phyloP scores from a whole-genome alignment of 2,113 vertebrate species.

The Anoplopoma fimbria region DNA sequence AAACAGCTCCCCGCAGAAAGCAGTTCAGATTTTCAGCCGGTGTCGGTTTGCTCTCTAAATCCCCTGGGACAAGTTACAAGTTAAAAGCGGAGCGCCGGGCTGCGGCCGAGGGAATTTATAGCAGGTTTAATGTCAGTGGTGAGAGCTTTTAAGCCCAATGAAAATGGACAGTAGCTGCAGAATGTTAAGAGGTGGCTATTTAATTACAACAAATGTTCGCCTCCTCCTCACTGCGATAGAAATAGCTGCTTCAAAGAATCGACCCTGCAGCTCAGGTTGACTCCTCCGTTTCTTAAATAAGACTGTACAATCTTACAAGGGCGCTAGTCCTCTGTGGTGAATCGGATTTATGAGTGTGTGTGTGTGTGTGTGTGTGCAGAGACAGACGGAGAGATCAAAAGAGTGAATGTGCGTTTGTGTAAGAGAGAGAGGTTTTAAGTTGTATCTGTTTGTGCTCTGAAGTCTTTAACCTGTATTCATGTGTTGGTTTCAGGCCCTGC shows the following conservation, averaged over 20 bases:
- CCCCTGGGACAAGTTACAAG: constrained; percentile 49
- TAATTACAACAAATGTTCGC: constrained; percentile 59
- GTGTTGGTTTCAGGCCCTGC: constrained; percentile 87
- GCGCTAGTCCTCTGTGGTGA: constrained; percentile 22
- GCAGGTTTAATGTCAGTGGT: constrained; percentile 65
- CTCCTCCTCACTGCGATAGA: constrained; percentile 34
- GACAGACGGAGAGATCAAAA: constrained; percentile 9
- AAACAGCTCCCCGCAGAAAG: constrained; percentile 31
- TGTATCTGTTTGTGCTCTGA: constrained; percentile 5
- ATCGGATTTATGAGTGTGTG: constrained; percentile 28
- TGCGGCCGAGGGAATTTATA: constrained; percentile 44
- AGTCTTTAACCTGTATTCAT: constrained; percentile 12
- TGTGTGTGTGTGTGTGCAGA: neutral
- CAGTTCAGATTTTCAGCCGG: constrained; percentile 38
- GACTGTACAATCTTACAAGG: constrained; percentile 37
- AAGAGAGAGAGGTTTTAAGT: neutral
- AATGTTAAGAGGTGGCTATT: constrained; percentile 64
- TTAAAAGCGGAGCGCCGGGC: constrained; percentile 41
- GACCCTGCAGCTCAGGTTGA: constrained; percentile 32
- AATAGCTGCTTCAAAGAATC: constrained; percentile 56
- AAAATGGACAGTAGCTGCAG: constrained; percentile 59
- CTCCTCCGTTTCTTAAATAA: constrained; percentile 35
- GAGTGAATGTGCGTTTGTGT: neutral
- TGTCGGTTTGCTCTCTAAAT: constrained; percentile 42
- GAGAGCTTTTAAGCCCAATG: constrained; percentile 68